phyloP scores from a whole-genome alignment of 1,140 invertebrate genomes.

The Drosophila kohkoa region DNA sequence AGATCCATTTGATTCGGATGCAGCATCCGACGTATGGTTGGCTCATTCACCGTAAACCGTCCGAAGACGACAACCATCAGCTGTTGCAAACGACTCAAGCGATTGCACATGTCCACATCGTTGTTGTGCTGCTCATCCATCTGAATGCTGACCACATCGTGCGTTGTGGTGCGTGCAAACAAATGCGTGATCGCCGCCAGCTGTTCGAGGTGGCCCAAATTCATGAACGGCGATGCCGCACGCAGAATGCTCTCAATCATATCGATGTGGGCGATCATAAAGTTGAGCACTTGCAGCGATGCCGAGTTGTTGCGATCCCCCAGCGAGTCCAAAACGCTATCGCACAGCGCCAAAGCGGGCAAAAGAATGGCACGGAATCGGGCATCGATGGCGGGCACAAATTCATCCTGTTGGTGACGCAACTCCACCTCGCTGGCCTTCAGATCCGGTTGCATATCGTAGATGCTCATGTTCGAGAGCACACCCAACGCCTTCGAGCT shows the following conservation, averaged over 20 bases:
- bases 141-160: conserved; percentile 55
- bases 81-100: conserved; percentile 88
- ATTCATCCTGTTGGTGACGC: conserved; percentile 71
- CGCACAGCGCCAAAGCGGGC: conserved; percentile 91
- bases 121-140: conserved; percentile 46
- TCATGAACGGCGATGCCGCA: conserved; percentile 88
- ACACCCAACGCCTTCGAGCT: conserved; percentile 90
- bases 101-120: conserved; percentile 86
- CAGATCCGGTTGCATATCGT: conserved; percentile 91
- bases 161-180: conserved; percentile 89
- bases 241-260: conserved; percentile 91
- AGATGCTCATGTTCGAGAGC: conserved; percentile 91
- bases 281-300: conserved; percentile 91
- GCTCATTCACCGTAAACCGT: conserved; percentile 87
- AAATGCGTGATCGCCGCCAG: conserved; percentile 91
- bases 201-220: conserved; percentile 88
- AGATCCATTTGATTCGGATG: conserved; percentile 29
- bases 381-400: conserved; percentile 87
- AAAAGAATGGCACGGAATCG: conserved; percentile 93
- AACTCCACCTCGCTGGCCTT: conserved; percentile 67
- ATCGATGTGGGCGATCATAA: conserved; percentile 92
- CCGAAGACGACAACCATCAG: conserved; percentile 90
- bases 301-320: conserved; percentile 93
- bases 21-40: conserved; percentile 60
- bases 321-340: conserved; percentile 92